phyloP scores from a whole-genome alignment of 2,113 vertebrate species.

The Pachypanchax playfairii region DNA sequence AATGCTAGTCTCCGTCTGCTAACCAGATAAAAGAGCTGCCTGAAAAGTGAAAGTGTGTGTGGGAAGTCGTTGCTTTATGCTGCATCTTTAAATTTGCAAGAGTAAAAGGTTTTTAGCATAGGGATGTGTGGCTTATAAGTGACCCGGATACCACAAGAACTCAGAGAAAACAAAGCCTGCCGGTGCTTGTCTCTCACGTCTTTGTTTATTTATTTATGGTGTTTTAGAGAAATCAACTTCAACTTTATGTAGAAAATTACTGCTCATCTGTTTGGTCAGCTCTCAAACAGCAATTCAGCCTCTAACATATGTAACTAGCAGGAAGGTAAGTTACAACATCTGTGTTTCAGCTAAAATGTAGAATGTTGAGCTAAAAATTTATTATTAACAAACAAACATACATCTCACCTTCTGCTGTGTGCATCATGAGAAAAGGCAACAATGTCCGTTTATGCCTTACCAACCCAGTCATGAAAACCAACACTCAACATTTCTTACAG shows the following conservation, averaged over 20 bases:
- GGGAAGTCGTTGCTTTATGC: conserved; percentile 37
- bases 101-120: conserved; percentile 19
- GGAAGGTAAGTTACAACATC: too few species aligned
- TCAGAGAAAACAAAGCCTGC: background rate
- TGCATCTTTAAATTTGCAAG: background rate
- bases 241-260: too few species aligned
- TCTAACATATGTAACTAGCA: background rate
- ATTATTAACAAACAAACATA: too few species aligned
- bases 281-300: background rate
- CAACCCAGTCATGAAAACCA: background rate
- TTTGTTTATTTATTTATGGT: too few species aligned
- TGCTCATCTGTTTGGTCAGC: too few species aligned
- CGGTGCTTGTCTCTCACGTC: too few species aligned
- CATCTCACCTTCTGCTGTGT: too few species aligned
- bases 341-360: too few species aligned
- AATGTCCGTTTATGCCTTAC: too few species aligned
- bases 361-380: background rate
- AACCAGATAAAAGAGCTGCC: conserved; percentile 50
- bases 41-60: conserved; percentile 62
- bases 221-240: too few species aligned
- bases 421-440: too few species aligned
- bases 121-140: conserved; percentile 30
- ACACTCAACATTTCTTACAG: conserved; percentile 14
- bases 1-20: conserved; percentile 27
- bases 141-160: conserved; percentile 39